Percentiles rank a stretch among this genome's conserved stretches.
Evolutionary conservation across 2,888 invertebrate genomes (phyloP).

Genomic region (Stomorhina lunata): DNA sequence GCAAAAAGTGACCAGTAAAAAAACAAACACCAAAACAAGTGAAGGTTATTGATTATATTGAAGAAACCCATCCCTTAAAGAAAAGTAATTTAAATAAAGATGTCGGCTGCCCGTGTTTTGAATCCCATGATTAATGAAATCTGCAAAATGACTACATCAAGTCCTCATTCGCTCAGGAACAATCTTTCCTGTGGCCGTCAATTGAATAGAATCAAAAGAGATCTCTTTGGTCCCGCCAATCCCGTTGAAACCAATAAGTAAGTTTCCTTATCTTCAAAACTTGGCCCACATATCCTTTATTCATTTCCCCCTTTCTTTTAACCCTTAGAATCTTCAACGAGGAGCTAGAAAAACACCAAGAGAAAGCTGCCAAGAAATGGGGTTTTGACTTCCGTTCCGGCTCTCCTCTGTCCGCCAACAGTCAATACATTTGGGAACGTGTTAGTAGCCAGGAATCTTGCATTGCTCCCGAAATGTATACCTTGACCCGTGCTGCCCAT

Average conservation of each 20-base stretch:
- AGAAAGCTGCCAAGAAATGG: conserved; percentile 84
- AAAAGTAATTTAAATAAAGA: conserved; percentile 50
- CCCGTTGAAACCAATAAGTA: conserved; percentile 75
- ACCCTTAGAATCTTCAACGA: conserved; percentile 75
- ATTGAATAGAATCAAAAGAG: conserved; percentile 76
- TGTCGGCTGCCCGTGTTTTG: conserved; percentile 75
- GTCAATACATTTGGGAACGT: conserved; percentile 78
- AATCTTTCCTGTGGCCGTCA: conserved; percentile 74
- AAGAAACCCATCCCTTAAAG: background rate
- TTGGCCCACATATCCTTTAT: background rate
- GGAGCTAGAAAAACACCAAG: conserved; percentile 77
- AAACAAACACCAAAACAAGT: conserved; percentile 63
- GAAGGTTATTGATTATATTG: conserved; percentile 63
- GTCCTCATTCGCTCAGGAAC: conserved; percentile 68
- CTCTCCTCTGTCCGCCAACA: conserved; percentile 72
- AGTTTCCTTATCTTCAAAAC: conserved; percentile 66
- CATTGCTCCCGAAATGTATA: conserved; percentile 78
- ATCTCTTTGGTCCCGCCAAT: conserved; percentile 77
- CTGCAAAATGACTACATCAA: conserved; percentile 74
- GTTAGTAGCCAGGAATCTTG: conserved; percentile 75
- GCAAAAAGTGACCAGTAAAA: conserved; percentile 54
- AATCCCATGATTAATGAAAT: conserved; percentile 76
- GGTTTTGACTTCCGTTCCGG: conserved; percentile 79
- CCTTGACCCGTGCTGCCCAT: conserved; percentile 79
- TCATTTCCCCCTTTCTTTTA: too few relatives aligned